Evolutionary conservation across 2,113 vertebrate genomes (phyloP).

Genomic region (Oreochromis niloticus): DNA sequence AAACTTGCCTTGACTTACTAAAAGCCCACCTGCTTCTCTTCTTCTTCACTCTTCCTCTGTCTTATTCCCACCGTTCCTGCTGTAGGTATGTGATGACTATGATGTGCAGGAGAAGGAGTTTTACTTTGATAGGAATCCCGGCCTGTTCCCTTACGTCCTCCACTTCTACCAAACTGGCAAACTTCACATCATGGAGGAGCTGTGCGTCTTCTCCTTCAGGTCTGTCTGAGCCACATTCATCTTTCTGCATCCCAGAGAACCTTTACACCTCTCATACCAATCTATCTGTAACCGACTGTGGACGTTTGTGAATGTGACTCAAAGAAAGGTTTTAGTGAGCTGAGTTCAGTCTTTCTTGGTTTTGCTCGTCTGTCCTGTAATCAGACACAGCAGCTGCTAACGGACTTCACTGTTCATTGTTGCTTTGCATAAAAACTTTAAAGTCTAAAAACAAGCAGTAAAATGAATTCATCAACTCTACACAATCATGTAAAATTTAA

Average conservation of each 20-base stretch:
- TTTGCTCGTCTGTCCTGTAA: neutral
- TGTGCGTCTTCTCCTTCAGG: conserved; percentile 94
- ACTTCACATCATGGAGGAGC: conserved; percentile 94
- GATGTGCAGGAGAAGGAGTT: conserved; percentile 87
- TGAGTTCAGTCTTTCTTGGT: neutral
- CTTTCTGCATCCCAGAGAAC: accelerated
- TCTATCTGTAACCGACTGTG: accelerated
- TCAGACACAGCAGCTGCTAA: neutral
- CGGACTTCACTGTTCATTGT: accelerated
- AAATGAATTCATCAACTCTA: neutral
- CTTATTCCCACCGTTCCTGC: no score
- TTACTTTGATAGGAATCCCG: conserved; percentile 92
- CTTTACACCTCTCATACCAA: neutral
- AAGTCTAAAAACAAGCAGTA: neutral
- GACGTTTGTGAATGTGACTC: neutral
- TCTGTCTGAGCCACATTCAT: neutral
- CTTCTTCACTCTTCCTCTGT: neutral
- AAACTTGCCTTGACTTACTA: accelerated
- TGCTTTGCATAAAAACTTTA: neutral
- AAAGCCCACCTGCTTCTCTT: neutral
- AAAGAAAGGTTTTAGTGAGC: neutral
- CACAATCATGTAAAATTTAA: neutral
- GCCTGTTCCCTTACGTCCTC: conserved; percentile 89
- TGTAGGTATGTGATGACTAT: conserved; percentile 93
- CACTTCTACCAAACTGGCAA: conserved; percentile 96